Percentiles rank a stretch among this genome's conserved stretches.
Conservation (phyloP, 2,888 invertebrate genomes). For the Cyclophora albipunctata region DNA sequence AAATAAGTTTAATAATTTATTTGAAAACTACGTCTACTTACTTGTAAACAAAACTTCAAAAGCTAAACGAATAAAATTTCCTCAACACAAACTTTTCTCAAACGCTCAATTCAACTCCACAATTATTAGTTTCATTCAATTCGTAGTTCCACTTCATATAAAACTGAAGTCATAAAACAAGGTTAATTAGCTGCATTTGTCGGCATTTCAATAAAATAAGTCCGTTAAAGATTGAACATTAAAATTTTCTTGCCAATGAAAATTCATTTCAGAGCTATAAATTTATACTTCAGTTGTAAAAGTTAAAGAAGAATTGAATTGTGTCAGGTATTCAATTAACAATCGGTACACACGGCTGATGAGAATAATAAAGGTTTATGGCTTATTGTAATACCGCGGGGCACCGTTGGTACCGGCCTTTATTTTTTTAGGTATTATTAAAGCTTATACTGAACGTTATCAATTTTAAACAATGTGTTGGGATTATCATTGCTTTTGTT, state of each 20-base stretch:
- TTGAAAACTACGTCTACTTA: too few relatives aligned
- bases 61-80: too few relatives aligned
- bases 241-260: constrained; percentile 12
- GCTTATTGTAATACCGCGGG: not conserved
- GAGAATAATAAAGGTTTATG: not conserved
- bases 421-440: not conserved
- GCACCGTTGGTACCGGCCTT: not conserved
- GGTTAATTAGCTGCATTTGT: constrained; percentile 6
- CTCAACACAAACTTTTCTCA: too few relatives aligned
- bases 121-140: too few relatives aligned
- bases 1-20: too few relatives aligned
- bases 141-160: not conserved
- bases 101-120: too few relatives aligned
- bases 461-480: too few relatives aligned
- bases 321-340: constrained; percentile 24
- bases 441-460: not conserved
- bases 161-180: not conserved
- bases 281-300: constrained; percentile 16
- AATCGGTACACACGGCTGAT: constrained; percentile 15
- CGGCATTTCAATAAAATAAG: constrained; percentile 10
- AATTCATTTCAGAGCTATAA: constrained; percentile 9
- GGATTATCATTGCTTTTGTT: too few relatives aligned
- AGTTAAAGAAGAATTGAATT: constrained; percentile 20
- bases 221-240: constrained; percentile 6
- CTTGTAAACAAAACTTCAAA: too few relatives aligned